Evolutionary conservation across 1,140 invertebrate genomes (phyloP), one percentile per base, ranked within the genome.

Genomic region (Phymorhynchus buccinoides): DNA sequence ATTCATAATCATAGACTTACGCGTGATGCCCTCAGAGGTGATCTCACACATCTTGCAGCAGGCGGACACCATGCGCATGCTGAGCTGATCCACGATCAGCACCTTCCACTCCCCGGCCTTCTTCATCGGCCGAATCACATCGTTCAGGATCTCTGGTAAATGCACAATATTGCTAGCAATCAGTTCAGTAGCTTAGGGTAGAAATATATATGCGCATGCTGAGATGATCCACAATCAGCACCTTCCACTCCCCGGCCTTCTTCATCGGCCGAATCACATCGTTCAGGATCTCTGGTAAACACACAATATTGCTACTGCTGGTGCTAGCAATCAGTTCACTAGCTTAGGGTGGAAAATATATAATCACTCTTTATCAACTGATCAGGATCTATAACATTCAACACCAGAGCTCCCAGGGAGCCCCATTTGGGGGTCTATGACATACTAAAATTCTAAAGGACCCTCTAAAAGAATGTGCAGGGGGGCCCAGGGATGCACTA

Each of bases 31-130:
- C 94, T 99, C 98, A 71, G 97, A 97, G 89, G 98, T 99, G 86
- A 99, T 99, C 92, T 99, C 98, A 93, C 99, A 98, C 99, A 99
- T 99, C 94, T 99, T 99, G 94, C 98, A 99, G 93, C 99, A 99
- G 1, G 99, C 97, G 3, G 98, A 99, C 0, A 99, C 97, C 98
- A 99, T 99, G 85, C 98, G 94, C 98, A 99, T 99, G 22, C 98
- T 97, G 27, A 99, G 95, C 91, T 99, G 97, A 94, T 99, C 99
- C 42, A 99, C 98, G 56, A 99, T 96, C 30, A 99, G 94, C 32
- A 99, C 98, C 84, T 99, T 95, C 99, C 99, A 99, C 94, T 99
- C 98, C 77, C 97, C 96, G 78, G 97, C 96, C 94, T 98, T 98
- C 93, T 97, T 97, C 84, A 97, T 96, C 90, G 96, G 96, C 73